Base-by-base conservation (phyloP, 1,140 invertebrate genomes). In the Mamestra configurata region DNA sequence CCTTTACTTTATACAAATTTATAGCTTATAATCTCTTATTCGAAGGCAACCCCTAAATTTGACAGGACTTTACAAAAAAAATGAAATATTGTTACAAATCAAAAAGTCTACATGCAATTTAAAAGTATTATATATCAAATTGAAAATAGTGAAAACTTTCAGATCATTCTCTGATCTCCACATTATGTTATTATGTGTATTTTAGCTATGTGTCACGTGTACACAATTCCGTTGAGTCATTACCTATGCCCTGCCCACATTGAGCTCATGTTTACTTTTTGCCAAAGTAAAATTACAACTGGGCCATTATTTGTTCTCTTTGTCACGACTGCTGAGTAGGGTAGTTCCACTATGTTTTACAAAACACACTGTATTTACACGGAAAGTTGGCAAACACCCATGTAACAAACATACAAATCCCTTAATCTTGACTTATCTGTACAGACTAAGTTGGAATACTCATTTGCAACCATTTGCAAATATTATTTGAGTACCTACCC, bases 341-440 rank as follows among this genome's bases (percentile, higher is more conserved):
- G 37, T 64, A 64, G 73, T 76, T 76, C 35, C 40, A 49, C 22
- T 75, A 75, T 73, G 77, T 82, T 76, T 79, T 73, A 76, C 57
- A 76, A 76, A 61, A 76, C 57, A 72, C 70, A 57, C 20, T 59
- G 46, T 76, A 85, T 85, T 86, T 86, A 82, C 83, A 84, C 61
- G 76, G 79, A 82, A 79, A 85, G 81, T 85, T 85, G 76, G 70
- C 77, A 79, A 84, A 83, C 79, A 82, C 53, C 79, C 68, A 71
- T 81, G 76, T 79, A 80, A 78, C 82, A 66, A 70, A 75, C 79
- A 70, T 64, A 71, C 37, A 61, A 76, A 79, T 79, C 79, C 59
- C 80, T 82, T 86, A 87, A 87, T 87, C 86, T 83, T 83, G 80
- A 83, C 80, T 84, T 82, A 84, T 84, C 71, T 75, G 59, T 64